Evolutionary conservation across 1,140 invertebrate species (phyloP), one percentile per base, ranked within the genome.

Genomic region (Bombus difficillimus): DNA sequence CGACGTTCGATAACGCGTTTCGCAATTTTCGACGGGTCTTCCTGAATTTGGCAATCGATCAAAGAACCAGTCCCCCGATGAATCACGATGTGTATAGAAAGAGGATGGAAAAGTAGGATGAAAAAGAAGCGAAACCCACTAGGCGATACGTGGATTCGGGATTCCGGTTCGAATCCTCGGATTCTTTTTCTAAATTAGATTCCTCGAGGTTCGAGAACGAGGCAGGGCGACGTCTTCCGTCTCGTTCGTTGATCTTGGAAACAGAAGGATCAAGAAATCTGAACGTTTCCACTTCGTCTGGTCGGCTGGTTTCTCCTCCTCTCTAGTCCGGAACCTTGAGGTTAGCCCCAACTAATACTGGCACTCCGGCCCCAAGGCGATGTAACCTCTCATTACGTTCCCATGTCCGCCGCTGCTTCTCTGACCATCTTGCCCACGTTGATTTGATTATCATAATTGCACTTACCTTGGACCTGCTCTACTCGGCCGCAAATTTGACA

Each of bases 381-480:
- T 89, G 88, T 92, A 92, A 92, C 92, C 93, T 92, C 91, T 93
- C 91, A 93, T 94, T 92, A 93, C 86, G 85, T 88, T 89, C 62
- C 80, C 89, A 78, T 90, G 90, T 92, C 92, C 89, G 87, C 59
- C 83, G 83, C 53, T 89, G 85, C 86, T 90, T 89, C 83, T 82
- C 86, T 83, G 80, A 89, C 76, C 87, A 82, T 88, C 90, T 93
- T 92, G 90, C 89, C 90, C 90, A 89, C 87, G 89, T 93, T 94
- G 90, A 94, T 94, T 94, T 93, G 91, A 94, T 94, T 94, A 93
- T 87, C 91, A 92, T 92, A 93, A 94, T 94, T 94, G 91, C 93
- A 93, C 91, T 94, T 93, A 93, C 91, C 86, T 81, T 76, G 69
- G 83, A 64, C 79, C 86, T 66, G n/a, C 47, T 66, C 64, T 57